phyloP scores from a whole-genome alignment of 2,797 vertebrate species.

The Centroberyx gerrardi region DNA sequence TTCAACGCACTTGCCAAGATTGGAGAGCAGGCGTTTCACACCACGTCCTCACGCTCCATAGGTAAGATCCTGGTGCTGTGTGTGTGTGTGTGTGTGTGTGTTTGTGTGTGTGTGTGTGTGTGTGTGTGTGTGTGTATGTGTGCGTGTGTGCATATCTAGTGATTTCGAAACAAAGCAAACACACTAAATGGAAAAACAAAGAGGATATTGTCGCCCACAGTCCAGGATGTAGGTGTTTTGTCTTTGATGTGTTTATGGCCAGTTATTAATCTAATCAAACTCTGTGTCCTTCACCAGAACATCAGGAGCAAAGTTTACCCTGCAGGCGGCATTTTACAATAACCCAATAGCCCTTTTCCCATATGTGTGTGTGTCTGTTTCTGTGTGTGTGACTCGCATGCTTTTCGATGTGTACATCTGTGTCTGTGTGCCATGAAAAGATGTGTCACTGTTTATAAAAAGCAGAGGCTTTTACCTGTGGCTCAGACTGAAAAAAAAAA shows the following conservation, averaged over 20 bases:
- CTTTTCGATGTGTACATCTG: constrained; percentile 9
- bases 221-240: constrained; percentile 19
- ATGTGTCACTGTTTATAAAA: not conserved
- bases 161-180: too few relatives aligned
- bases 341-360: not conserved
- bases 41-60: constrained; percentile 87
- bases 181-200: not conserved
- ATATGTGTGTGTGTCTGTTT: constrained; percentile 24
- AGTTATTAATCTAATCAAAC: constrained; percentile 52
- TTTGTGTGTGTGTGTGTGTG: constrained; percentile 8
- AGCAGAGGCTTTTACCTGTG: not conserved
- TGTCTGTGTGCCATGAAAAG: not conserved
- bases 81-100: constrained; percentile 2
- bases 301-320: constrained; percentile 53
- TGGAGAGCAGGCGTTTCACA: constrained; percentile 91
- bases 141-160: constrained; percentile 2
- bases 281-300: constrained; percentile 18
- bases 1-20: constrained; percentile 92
- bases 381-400: constrained; percentile 9
- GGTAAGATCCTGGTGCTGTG: constrained; percentile 82
- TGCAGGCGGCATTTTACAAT: constrained; percentile 27
- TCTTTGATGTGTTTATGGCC: constrained; percentile 46
- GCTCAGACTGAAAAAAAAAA: not conserved
- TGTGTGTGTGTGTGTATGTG: constrained; percentile 1
- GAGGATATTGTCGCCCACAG: not conserved